Conservation (phyloP, 1,140 invertebrate species). For the Coenobita brevimanus region DNA sequence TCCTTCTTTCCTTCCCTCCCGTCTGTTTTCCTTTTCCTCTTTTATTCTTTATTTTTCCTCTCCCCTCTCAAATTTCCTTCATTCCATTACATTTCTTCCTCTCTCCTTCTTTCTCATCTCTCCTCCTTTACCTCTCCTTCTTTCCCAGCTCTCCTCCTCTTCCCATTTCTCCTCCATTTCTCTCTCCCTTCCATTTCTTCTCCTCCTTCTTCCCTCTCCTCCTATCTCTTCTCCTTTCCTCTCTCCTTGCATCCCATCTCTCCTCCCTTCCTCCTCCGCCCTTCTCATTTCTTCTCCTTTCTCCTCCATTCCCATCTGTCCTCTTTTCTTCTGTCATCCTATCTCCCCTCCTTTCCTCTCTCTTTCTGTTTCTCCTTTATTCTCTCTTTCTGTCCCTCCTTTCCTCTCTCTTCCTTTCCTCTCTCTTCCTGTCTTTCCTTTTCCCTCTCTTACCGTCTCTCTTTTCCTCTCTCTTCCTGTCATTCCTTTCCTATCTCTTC, state of each 20-base stretch:
- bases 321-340: background rate
- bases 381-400: background rate
- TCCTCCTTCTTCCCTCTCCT: background rate
- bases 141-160: background rate
- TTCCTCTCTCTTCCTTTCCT: background rate
- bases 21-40: conserved; percentile 5
- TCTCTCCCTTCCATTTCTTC: too few species aligned
- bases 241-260: background rate
- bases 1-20: background rate
- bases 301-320: too few species aligned
- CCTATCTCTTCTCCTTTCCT: background rate
- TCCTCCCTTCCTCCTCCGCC: too few species aligned
- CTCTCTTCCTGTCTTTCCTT: background rate
- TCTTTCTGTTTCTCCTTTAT: background rate
- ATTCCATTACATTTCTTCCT: background rate
- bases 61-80: background rate
- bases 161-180: background rate
- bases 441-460: background rate
- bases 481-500: background rate
- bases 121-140: background rate
- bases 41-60: conserved; percentile 33
- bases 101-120: background rate
- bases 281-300: background rate
- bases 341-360: background rate
- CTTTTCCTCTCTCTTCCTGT: background rate